Base-by-base conservation (phyloP, 2,888 invertebrate genomes). In the Scaptomyza reducta region DNA sequence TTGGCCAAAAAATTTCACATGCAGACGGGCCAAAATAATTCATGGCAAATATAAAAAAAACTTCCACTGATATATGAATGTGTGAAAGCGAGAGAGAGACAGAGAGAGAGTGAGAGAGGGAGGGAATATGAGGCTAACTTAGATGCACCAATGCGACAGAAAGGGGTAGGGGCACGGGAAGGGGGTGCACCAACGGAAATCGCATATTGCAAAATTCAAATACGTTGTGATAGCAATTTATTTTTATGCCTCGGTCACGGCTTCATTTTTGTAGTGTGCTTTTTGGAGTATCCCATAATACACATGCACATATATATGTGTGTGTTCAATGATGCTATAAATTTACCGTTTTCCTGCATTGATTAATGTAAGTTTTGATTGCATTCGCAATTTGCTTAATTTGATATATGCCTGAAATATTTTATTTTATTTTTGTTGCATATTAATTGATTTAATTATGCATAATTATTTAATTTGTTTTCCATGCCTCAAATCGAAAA, bases 1-100 rank as follows among this genome's bases (percentile, higher is more conserved):
- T 85, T 78, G 79, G 70, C 67, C 85, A 69, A 74, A 75, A 75
- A 83, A 83, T 78, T 78, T 84, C 85, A 78, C 69, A 80, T 80
- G 75, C 85, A 81, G 74, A 60, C 60, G 63, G 64, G 44, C 57
- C 62, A 73, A 77, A 86, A 87, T 82, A 82, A 87, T 82, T 82
- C 81, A 82, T 80, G 50, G 74, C 53, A 77, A 70, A 75, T 33
- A 18, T 49, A 22, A 22, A 79, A 61, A 72, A 31, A 16, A n/a
- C n/a, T n/a, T n/a, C n/a, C n/a, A n/a, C n/a, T n/a, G n/a, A n/a
- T n/a, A n/a, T n/a, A n/a, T n/a, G n/a, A n/a, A n/a, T n/a, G n/a
- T n/a, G n/a, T n/a, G n/a, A n/a, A n/a, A n/a, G n/a, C n/a, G n/a
- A n/a, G n/a, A n/a, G n/a, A n/a, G n/a, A n/a, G n/a, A n/a, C n/a